Percentiles rank a stretch among this genome's conserved stretches.
These are phyloP conservation scores for Diceros bicornis DNA, from an alignment of 2,797 vertebrate species.

Conservation along the genomic window DNA sequence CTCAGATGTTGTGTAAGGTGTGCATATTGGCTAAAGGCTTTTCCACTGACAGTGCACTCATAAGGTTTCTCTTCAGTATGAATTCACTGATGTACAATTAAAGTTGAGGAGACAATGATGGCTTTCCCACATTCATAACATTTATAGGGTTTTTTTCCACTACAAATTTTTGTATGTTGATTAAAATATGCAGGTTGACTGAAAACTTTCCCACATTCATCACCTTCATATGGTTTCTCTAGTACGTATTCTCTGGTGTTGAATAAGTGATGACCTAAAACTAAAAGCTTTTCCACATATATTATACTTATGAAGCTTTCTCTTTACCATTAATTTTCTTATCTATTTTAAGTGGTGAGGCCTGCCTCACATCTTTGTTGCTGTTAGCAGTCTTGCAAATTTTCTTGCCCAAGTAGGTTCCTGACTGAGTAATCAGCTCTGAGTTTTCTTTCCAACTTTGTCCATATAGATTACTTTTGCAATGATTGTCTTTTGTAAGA, in stretches of 20 bases:
- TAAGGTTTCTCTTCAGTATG: background rate
- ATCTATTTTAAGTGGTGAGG: background rate
- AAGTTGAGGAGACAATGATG: background rate
- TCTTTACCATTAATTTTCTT: background rate
- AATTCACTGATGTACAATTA: background rate
- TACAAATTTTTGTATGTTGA: background rate
- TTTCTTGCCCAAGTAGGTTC: background rate
- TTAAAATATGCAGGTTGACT: background rate
- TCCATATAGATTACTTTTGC: background rate
- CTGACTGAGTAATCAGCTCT: background rate
- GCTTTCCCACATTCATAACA: background rate
- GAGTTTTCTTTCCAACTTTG: background rate
- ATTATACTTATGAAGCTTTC: background rate
- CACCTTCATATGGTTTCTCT: background rate
- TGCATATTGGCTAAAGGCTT: background rate
- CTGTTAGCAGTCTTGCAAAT: background rate
- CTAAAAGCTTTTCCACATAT: background rate
- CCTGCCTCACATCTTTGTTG: background rate
- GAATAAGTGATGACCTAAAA: background rate
- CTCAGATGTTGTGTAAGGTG: background rate
- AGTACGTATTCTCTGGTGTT: background rate
- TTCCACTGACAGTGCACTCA: background rate
- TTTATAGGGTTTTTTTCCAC: background rate
- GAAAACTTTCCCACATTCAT: background rate
- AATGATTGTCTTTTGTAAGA: background rate